Conservation (phyloP, 2,888 invertebrate genomes). For the Aleiodes testaceus region DNA sequence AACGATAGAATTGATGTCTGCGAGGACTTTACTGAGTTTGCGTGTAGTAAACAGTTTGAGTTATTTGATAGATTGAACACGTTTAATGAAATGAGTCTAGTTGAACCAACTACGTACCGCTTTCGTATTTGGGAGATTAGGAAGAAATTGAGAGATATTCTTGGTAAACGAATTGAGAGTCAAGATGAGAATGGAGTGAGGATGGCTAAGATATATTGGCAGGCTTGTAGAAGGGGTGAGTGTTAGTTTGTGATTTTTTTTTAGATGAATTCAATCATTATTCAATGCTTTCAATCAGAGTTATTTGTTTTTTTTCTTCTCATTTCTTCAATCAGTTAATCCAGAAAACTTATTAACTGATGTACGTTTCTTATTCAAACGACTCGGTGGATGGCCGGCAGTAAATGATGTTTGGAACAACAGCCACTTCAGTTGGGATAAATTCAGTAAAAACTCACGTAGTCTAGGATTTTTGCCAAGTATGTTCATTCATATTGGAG, state of each 20-base stretch:
- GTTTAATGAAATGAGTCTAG: not conserved
- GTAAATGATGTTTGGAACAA: constrained; percentile 51
- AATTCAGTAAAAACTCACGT: constrained; percentile 53
- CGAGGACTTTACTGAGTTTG: constrained; percentile 52
- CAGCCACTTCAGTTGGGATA: constrained; percentile 50
- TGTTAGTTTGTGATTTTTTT: not conserved
- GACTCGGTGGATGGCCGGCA: constrained; percentile 53
- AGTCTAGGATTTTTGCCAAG: constrained; percentile 52
- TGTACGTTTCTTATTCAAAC: constrained; percentile 48
- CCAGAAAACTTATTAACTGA: constrained; percentile 46
- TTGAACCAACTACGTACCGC: constrained; percentile 39
- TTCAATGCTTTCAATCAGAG: not conserved
- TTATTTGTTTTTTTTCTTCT: not conserved
- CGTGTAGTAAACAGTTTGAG: constrained; percentile 50
- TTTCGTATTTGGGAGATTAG: constrained; percentile 46
- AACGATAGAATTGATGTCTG: constrained; percentile 49
- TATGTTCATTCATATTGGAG: constrained; percentile 53
- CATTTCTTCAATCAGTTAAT: constrained; percentile 34
- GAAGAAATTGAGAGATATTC: constrained; percentile 42
- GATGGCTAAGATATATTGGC: constrained; percentile 53
- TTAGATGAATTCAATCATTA: too few species aligned
- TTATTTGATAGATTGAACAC: constrained; percentile 42
- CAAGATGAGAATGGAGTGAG: constrained; percentile 49
- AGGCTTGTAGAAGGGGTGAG: constrained; percentile 51
- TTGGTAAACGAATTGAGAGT: constrained; percentile 37